Evolutionary conservation across 2,113 vertebrate genomes (phyloP).

Genomic region (Chrysochloris asiatica): DNA sequence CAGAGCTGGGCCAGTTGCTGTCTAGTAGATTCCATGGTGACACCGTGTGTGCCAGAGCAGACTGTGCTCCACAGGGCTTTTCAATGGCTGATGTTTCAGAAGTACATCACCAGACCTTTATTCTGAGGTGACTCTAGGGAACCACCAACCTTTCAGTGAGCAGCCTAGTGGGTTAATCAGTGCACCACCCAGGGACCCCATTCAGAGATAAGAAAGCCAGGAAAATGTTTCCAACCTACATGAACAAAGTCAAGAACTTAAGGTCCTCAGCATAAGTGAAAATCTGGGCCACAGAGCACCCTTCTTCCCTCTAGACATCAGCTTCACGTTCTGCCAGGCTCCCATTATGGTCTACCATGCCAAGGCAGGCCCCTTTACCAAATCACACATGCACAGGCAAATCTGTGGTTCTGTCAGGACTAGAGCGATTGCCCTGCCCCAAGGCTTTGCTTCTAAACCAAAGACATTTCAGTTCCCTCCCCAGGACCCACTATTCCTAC

Average conservation of each 20-base stretch:
- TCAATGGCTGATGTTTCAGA: background rate
- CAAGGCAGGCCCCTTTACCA: background rate
- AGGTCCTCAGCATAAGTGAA: background rate
- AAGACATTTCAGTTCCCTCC: background rate
- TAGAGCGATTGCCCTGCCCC: background rate
- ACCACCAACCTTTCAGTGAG: background rate
- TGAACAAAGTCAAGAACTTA: background rate
- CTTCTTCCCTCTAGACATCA: background rate
- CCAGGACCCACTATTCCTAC: background rate
- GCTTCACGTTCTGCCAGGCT: background rate
- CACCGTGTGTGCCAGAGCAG: background rate
- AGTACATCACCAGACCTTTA: background rate
- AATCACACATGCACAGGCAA: background rate
- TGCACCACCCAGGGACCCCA: background rate
- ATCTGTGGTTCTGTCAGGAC: background rate
- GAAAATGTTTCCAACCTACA: background rate
- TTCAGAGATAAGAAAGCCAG: background rate
- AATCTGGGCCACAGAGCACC: background rate
- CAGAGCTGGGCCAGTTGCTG: background rate
- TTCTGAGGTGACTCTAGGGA: background rate
- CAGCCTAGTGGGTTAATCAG: background rate
- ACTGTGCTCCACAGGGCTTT: background rate
- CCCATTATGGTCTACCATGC: background rate
- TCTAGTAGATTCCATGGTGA: background rate
- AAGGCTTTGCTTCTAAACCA: background rate